A percentile compares a stretch with the other conserved stretches of the same genome.
Conservation (phyloP, 2,797 vertebrate genomes). For the Acanthornis magna region DNA sequence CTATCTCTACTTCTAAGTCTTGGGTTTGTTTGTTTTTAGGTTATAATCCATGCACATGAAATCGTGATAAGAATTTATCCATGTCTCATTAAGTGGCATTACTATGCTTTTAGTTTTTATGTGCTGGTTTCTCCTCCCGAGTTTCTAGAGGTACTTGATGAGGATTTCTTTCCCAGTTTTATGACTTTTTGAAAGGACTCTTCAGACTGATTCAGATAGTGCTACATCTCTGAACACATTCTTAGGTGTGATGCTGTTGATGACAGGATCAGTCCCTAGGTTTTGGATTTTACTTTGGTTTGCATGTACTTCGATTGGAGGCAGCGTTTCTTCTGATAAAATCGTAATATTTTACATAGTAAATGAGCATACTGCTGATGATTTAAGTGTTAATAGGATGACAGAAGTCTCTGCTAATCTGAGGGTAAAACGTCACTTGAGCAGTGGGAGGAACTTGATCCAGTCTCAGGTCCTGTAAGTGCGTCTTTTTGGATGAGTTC, state of each 20-base stretch:
- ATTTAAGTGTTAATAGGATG: conserved; percentile 2
- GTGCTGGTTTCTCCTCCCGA: background rate
- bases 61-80: background rate
- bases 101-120: background rate
- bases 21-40: background rate
- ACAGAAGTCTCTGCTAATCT: background rate
- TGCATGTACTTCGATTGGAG: background rate
- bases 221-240: background rate
- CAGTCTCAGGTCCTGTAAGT: background rate
- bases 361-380: background rate
- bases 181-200: background rate
- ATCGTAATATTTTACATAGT: background rate
- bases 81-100: background rate
- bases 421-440: background rate
- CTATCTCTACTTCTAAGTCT: background rate
- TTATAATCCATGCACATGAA: background rate
- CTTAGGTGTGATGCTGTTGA: background rate
- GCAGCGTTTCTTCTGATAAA: background rate
- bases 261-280: background rate
- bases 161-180: background rate
- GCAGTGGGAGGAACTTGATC: background rate
- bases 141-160: background rate
- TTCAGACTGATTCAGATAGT: background rate
- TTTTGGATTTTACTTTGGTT: background rate
- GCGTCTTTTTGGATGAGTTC: background rate